These are phyloP conservation scores for Melieria crassipennis DNA, from an alignment of 2,888 invertebrate genomes.

Conservation along the genomic window DNA sequence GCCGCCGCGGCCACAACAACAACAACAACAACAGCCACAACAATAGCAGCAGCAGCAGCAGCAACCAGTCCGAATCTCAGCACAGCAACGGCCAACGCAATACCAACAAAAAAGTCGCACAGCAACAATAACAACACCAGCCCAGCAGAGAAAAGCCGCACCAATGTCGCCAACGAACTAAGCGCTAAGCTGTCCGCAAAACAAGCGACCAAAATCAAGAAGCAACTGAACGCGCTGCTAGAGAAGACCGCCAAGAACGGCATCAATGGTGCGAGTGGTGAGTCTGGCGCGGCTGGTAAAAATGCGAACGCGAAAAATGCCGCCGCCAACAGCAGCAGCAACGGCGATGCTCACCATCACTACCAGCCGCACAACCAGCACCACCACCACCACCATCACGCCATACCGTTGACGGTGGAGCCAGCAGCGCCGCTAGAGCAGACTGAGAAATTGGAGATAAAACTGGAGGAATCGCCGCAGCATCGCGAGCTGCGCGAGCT, in stretches of 20 bases:
- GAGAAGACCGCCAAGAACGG: conserved; percentile 53
- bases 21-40: conserved; percentile 36
- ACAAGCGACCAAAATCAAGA: conserved; percentile 63
- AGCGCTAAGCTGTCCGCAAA: conserved; percentile 60
- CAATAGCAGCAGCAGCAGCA: conserved; percentile 28
- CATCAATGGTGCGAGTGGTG: conserved; percentile 19
- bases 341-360: conserved; percentile 36
- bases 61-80: neutral
- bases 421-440: conserved; percentile 60
- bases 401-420: conserved; percentile 59
- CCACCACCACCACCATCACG: conserved; percentile 55
- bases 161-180: conserved; percentile 50
- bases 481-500: conserved; percentile 52
- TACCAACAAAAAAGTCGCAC: conserved; percentile 39
- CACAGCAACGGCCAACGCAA: conserved; percentile 22
- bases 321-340: conserved; percentile 20
- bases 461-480: conserved; percentile 59
- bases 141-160: conserved; percentile 46
- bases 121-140: conserved; percentile 38
- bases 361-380: conserved; percentile 41
- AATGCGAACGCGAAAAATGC: conserved; percentile 13
- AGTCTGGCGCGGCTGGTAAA: neutral
- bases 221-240: conserved; percentile 58
- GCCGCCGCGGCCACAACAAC: conserved; percentile 28
- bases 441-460: conserved; percentile 60